phyloP scores from a whole-genome alignment of 2,113 vertebrate species.

The Caloenas nicobarica region DNA sequence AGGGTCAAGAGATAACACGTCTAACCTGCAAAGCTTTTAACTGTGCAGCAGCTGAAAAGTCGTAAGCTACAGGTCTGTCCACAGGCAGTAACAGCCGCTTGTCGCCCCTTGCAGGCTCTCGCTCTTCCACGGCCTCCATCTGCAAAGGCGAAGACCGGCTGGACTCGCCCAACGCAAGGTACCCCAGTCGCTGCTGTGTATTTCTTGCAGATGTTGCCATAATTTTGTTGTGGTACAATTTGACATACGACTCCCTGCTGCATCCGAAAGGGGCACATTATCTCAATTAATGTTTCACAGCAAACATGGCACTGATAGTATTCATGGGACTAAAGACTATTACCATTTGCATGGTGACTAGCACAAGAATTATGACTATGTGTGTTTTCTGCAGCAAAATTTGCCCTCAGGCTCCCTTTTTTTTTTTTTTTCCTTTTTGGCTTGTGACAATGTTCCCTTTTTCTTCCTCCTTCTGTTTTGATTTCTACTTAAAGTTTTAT shows the following conservation, averaged over 20 bases:
- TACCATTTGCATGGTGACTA: slow-evolving; percentile 80
- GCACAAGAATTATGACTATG: slow-evolving; percentile 75
- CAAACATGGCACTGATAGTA: slow-evolving; percentile 71
- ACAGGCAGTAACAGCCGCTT: background rate
- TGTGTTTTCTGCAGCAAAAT: slow-evolving; percentile 73
- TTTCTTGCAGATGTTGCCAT: slow-evolving; percentile 62
- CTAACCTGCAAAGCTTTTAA: background rate
- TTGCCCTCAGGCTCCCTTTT: slow-evolving; percentile 80
- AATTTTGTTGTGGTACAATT: slow-evolving; percentile 59
- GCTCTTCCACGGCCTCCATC: background rate
- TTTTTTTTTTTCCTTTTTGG: slow-evolving; percentile 47
- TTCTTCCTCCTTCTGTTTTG: slow-evolving; percentile 87
- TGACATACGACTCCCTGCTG: slow-evolving; percentile 56
- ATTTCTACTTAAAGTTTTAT: slow-evolving; percentile 98
- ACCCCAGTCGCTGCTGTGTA: background rate
- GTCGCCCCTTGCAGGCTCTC: background rate
- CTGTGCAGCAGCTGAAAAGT: background rate
- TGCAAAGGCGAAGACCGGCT: background rate
- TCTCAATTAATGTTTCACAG: slow-evolving; percentile 77
- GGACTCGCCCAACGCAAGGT: background rate
- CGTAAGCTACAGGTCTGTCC: background rate
- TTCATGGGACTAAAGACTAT: slow-evolving; percentile 76
- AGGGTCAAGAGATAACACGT: background rate
- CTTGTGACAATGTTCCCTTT: slow-evolving; percentile 87
- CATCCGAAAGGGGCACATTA: slow-evolving; percentile 69